These are phyloP conservation scores for Oncorhynchus clarkii DNA, from an alignment of 2,113 vertebrate genomes.

Conservation along the genomic window DNA sequence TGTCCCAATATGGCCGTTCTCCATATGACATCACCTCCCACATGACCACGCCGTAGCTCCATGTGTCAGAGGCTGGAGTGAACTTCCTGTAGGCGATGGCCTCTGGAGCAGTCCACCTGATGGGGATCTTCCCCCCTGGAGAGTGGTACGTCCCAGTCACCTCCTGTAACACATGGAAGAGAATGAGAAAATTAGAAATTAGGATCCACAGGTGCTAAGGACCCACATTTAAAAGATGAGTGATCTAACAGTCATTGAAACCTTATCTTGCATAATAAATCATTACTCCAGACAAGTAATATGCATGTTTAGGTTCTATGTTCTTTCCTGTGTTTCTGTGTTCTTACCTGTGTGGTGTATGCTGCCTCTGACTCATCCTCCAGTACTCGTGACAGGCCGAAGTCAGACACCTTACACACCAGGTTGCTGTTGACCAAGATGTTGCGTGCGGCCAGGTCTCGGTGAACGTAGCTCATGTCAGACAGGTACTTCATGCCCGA, in stretches of 20 bases:
- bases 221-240: too few relatives aligned
- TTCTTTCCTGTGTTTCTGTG: background rate
- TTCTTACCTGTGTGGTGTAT: conserved; percentile 89
- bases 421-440: conserved; percentile 98
- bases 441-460: conserved; percentile 93
- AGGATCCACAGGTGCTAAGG: too few relatives aligned
- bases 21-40: conserved; percentile 98
- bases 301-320: background rate
- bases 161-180: conserved; percentile 55
- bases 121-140: conserved; percentile 96
- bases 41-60: conserved; percentile 97
- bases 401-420: conserved; percentile 97
- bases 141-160: conserved; percentile 73
- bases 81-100: conserved; percentile 96
- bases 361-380: conserved; percentile 95
- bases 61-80: conserved; percentile 90
- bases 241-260: too few relatives aligned
- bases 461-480: conserved; percentile 97
- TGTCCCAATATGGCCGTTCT: conserved; percentile 96
- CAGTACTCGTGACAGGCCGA: conserved; percentile 93
- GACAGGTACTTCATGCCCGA: conserved; percentile 99
- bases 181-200: background rate
- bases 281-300: background rate
- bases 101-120: conserved; percentile 96
- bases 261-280: background rate